A percentile compares a stretch with the other conserved stretches of the same genome.
phyloP scores from a whole-genome alignment of 1,140 invertebrate genomes.

The Tetragonula clypearis region DNA sequence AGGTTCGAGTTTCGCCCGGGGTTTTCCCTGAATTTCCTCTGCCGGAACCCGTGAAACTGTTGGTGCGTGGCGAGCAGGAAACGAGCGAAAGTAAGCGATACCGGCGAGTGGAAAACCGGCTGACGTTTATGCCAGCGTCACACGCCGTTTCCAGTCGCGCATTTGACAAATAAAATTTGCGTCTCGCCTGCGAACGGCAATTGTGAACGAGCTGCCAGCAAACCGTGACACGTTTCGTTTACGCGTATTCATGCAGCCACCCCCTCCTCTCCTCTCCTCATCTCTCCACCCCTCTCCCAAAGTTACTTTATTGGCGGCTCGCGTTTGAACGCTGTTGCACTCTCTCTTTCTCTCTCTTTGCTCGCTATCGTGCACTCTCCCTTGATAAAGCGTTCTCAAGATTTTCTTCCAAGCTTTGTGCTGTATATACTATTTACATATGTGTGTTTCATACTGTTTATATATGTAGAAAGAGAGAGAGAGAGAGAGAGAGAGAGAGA shows the following conservation, averaged over 20 bases:
- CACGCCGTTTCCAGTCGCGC: constrained; percentile 23
- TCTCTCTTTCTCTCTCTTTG: neutral
- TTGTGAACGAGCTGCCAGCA: constrained; percentile 13
- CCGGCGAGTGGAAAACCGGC: neutral
- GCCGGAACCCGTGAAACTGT: constrained; percentile 12
- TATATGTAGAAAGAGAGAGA: too few relatives aligned
- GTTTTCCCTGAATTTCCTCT: constrained; percentile 18
- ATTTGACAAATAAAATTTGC: constrained; percentile 50
- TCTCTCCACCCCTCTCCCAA: neutral
- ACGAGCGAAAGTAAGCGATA: constrained; percentile 32
- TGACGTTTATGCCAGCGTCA: constrained; percentile 44
- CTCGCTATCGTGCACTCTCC: too few relatives aligned
- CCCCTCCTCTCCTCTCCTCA: neutral
- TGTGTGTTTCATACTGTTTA: too few relatives aligned
- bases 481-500: too few relatives aligned
- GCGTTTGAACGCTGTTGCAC: neutral
- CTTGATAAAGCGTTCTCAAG: neutral
- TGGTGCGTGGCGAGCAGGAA: neutral
- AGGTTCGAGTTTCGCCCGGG: neutral
- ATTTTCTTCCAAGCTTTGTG: neutral
- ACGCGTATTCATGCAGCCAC: constrained; percentile 15
- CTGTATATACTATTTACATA: too few relatives aligned
- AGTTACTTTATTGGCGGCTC: neutral
- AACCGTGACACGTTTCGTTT: constrained; percentile 36
- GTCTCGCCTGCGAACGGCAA: constrained; percentile 41